These are phyloP conservation scores for Drosophila lini DNA, from an alignment of 1,140 invertebrate species.

Conservation along the genomic window DNA sequence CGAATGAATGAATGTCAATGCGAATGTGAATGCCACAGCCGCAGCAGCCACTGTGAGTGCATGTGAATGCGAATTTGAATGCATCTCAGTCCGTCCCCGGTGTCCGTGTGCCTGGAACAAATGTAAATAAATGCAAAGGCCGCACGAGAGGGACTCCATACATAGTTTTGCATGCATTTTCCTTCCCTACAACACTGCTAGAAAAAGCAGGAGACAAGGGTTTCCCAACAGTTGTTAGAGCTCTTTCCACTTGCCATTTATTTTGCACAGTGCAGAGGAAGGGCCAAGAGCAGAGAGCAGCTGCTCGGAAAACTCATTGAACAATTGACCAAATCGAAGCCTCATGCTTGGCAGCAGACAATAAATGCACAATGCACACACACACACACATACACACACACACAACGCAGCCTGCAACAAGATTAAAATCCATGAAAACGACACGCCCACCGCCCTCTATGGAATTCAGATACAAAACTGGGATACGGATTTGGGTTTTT, in stretches of 20 bases:
- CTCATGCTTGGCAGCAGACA: constrained; percentile 40
- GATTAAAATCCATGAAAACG: constrained; percentile 68
- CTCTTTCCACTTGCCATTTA: too few relatives aligned
- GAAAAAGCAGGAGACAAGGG: not conserved
- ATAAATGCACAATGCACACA: constrained; percentile 55
- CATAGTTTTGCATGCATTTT: constrained; percentile 77
- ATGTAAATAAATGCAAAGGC: constrained; percentile 75
- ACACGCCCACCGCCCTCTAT: constrained; percentile 12
- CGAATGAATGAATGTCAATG: constrained; percentile 48
- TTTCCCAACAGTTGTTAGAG: not conserved
- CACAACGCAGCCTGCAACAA: constrained; percentile 22
- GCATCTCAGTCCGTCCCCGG: constrained; percentile 29
- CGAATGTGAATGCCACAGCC: constrained; percentile 49
- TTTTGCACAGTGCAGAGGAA: constrained; percentile 7
- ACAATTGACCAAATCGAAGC: constrained; percentile 76
- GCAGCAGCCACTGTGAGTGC: constrained; percentile 6
- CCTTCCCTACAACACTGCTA: constrained; percentile 5
- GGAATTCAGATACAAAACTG: constrained; percentile 14
- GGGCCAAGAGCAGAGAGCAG: constrained; percentile 47
- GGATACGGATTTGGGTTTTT: constrained; percentile 15
- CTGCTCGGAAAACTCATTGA: constrained; percentile 73
- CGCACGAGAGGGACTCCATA: constrained; percentile 33
- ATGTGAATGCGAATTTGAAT: constrained; percentile 47
- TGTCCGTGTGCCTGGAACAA: constrained; percentile 44
- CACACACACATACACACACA: constrained; percentile 1